These are phyloP conservation scores for Yponomeuta cagnagella DNA, from an alignment of 2,888 invertebrate genomes.

Conservation along the genomic window DNA sequence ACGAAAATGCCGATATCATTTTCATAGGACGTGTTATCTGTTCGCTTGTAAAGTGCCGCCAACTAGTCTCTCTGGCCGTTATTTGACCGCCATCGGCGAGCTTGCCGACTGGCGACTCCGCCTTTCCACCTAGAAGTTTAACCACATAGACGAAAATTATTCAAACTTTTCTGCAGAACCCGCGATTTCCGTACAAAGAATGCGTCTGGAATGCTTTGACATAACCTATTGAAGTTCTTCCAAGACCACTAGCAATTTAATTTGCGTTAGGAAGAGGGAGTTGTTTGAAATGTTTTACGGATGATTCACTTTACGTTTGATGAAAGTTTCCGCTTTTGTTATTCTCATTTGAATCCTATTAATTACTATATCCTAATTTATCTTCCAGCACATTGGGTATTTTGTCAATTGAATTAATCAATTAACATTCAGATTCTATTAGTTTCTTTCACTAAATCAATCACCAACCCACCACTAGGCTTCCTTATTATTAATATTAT, in stretches of 20 bases:
- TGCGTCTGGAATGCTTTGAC: not conserved
- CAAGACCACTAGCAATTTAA: not conserved
- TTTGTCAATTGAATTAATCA: not conserved
- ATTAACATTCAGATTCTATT: not conserved
- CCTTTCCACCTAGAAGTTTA: conserved; percentile 18
- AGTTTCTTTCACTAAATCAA: too few relatives aligned
- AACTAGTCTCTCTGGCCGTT: conserved; percentile 42
- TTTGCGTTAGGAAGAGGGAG: not conserved
- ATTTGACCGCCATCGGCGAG: conserved; percentile 69
- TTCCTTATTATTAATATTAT: not conserved
- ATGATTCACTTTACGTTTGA: not conserved
- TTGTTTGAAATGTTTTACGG: not conserved
- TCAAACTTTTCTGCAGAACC: not conserved
- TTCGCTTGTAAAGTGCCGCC: conserved; percentile 11
- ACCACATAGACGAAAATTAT: not conserved
- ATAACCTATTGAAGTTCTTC: not conserved
- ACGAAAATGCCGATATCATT: not conserved
- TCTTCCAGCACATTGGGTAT: not conserved
- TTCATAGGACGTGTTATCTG: not conserved
- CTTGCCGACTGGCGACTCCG: conserved; percentile 19
- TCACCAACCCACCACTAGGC: too few relatives aligned
- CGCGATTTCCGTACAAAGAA: not conserved
- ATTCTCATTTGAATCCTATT: not conserved
- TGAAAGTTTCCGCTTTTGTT: not conserved
- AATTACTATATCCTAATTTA: not conserved